phyloP scores from a whole-genome alignment of 1,140 invertebrate genomes.

The Stenopsyche tienmushanensis region DNA sequence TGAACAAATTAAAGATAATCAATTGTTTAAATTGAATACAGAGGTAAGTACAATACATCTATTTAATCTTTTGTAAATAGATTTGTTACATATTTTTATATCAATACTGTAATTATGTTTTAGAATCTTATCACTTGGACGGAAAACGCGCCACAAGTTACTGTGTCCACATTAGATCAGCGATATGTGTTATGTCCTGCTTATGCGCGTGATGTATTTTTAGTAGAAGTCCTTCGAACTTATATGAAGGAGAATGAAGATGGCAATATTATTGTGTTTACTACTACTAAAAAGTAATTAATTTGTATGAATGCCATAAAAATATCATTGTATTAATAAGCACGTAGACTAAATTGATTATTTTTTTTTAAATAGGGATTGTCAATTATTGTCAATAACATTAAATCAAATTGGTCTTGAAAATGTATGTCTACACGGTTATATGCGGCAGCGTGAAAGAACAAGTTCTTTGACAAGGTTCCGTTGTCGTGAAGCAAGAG shows the following conservation, averaged over 20 bases:
- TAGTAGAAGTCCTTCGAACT: slow-evolving; percentile 84
- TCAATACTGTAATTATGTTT: slow-evolving; percentile 8
- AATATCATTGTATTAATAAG: neutral
- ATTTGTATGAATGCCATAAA: neutral
- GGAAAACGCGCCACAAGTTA: slow-evolving; percentile 67
- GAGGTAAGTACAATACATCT: slow-evolving; percentile 44
- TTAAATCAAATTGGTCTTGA: slow-evolving; percentile 82
- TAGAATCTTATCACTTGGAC: slow-evolving; percentile 62
- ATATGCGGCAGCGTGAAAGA: slow-evolving; percentile 80
- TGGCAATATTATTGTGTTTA: slow-evolving; percentile 90
- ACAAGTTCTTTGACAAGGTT: slow-evolving; percentile 79
- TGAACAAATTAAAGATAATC: slow-evolving; percentile 62
- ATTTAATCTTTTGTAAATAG: neutral
- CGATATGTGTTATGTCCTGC: slow-evolving; percentile 86
- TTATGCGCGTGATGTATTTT: slow-evolving; percentile 90
- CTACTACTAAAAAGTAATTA: slow-evolving; percentile 90
- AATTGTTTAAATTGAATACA: slow-evolving; percentile 49
- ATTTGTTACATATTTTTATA: neutral
- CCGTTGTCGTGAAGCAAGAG: slow-evolving; percentile 80
- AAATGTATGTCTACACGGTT: slow-evolving; percentile 84
- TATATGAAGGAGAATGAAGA: slow-evolving; percentile 71
- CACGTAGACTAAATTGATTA: neutral
- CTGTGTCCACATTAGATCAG: slow-evolving; percentile 87
- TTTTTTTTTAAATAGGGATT: slow-evolving; percentile 60
- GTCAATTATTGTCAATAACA: slow-evolving; percentile 82